phyloP scores from a whole-genome alignment of 1,140 invertebrate genomes.

The Drosophila elegans region DNA sequence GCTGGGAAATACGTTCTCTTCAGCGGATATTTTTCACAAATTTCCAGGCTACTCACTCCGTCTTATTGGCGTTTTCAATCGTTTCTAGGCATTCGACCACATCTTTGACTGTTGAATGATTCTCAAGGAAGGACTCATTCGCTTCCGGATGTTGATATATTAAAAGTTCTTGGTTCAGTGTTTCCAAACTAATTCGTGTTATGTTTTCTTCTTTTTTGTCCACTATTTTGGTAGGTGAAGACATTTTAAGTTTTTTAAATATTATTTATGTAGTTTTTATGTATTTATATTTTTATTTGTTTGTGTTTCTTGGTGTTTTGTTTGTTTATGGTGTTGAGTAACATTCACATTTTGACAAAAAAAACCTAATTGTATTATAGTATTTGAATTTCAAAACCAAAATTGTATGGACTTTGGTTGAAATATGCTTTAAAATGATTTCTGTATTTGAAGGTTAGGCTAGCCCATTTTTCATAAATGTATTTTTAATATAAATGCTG shows the following conservation, averaged over 20 bases:
- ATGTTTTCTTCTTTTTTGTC: background rate
- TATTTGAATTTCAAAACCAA: too few species aligned
- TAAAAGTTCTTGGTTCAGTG: background rate
- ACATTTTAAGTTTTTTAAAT: background rate
- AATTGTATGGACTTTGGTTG: too few species aligned
- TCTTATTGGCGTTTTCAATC: constrained; percentile 33
- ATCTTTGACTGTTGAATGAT: constrained; percentile 36
- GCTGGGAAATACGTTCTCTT: background rate
- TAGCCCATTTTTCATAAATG: too few species aligned
- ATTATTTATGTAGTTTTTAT: background rate
- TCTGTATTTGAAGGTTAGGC: too few species aligned
- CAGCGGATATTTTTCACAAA: background rate
- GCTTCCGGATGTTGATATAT: constrained; percentile 21
- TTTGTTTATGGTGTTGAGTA: background rate
- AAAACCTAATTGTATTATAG: background rate
- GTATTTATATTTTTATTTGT: background rate
- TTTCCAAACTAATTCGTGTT: background rate
- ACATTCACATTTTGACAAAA: constrained; percentile 1
- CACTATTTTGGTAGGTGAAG: background rate
- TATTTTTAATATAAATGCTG: too few species aligned
- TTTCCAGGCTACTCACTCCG: constrained; percentile 27
- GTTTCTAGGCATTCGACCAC: constrained; percentile 18
- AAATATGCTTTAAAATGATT: too few species aligned
- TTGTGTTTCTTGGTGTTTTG: background rate
- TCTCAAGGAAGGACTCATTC: constrained; percentile 43